Percentiles rank a stretch among this genome's conserved stretches.
These are phyloP conservation scores for Gadus macrocephalus DNA, from an alignment of 2,113 vertebrate genomes.

Conservation along the genomic window DNA sequence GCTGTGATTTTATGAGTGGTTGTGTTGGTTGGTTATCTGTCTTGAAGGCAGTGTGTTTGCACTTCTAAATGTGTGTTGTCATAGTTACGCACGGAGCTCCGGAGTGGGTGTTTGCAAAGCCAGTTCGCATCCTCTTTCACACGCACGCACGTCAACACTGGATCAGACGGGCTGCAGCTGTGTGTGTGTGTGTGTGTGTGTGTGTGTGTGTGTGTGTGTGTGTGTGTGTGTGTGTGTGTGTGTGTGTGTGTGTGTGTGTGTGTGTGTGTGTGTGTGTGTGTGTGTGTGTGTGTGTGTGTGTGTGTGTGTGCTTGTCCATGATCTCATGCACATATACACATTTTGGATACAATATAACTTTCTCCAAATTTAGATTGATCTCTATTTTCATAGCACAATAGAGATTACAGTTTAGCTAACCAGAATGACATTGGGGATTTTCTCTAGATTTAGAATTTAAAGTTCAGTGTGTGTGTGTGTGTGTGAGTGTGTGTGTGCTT, in stretches of 20 bases:
- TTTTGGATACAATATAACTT: no score
- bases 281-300: constrained; percentile 2
- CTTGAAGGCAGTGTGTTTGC: background rate
- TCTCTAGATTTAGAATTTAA: no score
- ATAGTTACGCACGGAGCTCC: constrained; percentile 21
- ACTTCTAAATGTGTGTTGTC: constrained; percentile 9
- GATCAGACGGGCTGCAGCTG: background rate
- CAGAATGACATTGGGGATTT: no score
- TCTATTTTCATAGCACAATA: no score
- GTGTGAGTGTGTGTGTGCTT: background rate
- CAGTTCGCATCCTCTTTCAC: constrained; percentile 34
- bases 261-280: background rate
- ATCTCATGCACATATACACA: no score
- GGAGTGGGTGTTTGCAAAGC: constrained; percentile 46
- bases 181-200: constrained; percentile 2
- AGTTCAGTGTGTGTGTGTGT: background rate
- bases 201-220: constrained; percentile 1
- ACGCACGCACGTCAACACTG: constrained; percentile 1
- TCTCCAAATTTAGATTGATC: no score
- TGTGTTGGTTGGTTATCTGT: constrained; percentile 8
- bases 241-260: background rate
- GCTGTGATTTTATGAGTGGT: constrained; percentile 54
- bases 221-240: constrained; percentile 9
- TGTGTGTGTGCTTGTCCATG: background rate
- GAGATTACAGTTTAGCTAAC: no score